Evolutionary conservation across 2,797 vertebrate genomes (phyloP), one percentile per base, ranked within the genome.

Genomic region (Odontamblyopus rebecca): DNA sequence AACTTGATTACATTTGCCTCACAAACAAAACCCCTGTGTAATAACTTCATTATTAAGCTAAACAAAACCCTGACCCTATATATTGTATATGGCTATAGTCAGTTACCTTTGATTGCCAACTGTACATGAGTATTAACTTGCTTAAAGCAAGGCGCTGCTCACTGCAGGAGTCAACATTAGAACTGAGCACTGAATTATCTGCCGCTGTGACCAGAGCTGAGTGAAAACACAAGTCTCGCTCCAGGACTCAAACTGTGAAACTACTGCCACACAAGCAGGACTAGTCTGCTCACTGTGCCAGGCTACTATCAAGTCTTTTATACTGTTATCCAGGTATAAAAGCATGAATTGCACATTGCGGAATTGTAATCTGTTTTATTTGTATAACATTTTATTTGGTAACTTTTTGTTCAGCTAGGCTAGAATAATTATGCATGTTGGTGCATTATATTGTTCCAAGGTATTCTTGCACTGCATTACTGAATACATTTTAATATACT

Each of bases 101-200:
- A n/a, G 19, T n/a, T 56, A 8, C 19, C 0, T 56, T 56, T 56
- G 53, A 6, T 23, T 23, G n/a, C n/a, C 3, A 9, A 12, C 6
- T 56, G 54, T 12, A 56, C 8, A 26, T 5, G 4, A 15, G 44
- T 48, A 48, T 11, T 26, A 1, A 19, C 18, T 54, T n/a, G 53
- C 53, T 19, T 54, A 23, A 54, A 54, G 2, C n/a, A 11, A 13
- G 41, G 7, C 3, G 27, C 59, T 16, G 7, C 61, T 62, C 68
- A 30, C 65, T 61, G 67, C 64, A 69, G 72, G 53, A 70, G 38
- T 70, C 16, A 50, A 65, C 68, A 73, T 54, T 61, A 69, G 50
- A 18, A 15, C 68, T 57, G 72, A 82, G 73, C 74, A 72, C 69
- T 51, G 29, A 65, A 38, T 67, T 73, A 73, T 48, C 74, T 81